Percentiles rank a stretch among this genome's conserved stretches.
These are phyloP conservation scores for Oreochromis aureus DNA, from an alignment of 2,113 vertebrate genomes.

Conservation along the genomic window DNA sequence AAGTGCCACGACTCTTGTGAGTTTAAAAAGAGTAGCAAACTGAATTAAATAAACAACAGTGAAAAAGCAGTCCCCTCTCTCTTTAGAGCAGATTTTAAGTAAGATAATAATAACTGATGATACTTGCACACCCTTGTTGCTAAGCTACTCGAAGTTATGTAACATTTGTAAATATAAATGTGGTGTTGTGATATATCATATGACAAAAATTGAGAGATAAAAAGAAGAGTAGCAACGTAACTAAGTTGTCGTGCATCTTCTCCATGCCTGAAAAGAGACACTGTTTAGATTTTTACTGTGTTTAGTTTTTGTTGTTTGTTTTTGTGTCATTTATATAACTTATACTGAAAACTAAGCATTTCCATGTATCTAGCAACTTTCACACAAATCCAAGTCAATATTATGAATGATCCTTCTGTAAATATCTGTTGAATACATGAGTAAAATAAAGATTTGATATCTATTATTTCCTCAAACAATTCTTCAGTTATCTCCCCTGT, in stretches of 20 bases:
- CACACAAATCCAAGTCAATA: neutral
- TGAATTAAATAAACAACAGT: neutral
- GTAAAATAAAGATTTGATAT: neutral
- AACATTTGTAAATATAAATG: rapidly evolving
- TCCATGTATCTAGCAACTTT: neutral
- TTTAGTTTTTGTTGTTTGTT: neutral
- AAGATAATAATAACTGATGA: neutral
- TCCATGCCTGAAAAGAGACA: neutral
- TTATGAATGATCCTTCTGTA: neutral
- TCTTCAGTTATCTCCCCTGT: neutral
- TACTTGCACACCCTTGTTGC: rapidly evolving
- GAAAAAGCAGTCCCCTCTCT: rapidly evolving
- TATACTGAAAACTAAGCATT: neutral
- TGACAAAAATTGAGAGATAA: neutral
- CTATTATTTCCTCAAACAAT: neutral
- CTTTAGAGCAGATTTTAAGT: neutral
- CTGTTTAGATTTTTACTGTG: neutral
- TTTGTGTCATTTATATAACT: neutral
- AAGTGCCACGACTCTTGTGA: constrained; percentile 96
- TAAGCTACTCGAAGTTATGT: rapidly evolving
- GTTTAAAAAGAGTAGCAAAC: constrained; percentile 31
- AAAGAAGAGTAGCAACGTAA: neutral
- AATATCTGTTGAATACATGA: neutral
- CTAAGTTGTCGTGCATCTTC: neutral
- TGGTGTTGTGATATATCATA: neutral